phyloP scores from a whole-genome alignment of 2,888 invertebrate genomes.

The Chrysodeixis includens region DNA sequence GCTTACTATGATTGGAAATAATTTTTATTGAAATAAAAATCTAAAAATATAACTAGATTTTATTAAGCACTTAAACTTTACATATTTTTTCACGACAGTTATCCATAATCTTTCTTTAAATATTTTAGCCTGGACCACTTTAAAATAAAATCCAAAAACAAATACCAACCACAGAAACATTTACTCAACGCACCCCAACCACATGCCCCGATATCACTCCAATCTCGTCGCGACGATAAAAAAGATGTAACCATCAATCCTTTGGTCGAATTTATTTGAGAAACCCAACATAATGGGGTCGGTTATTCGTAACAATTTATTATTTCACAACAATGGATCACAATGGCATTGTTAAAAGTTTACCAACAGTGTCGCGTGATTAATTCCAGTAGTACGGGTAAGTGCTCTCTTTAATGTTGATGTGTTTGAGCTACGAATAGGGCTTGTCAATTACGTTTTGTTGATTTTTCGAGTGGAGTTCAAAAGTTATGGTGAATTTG shows the following conservation, averaged over 20 bases:
- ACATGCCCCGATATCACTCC: constrained; percentile 42
- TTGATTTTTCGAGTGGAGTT: constrained; percentile 47
- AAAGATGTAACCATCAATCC: constrained; percentile 75
- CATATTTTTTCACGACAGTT: no score
- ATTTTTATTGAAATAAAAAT: no score
- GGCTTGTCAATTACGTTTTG: constrained; percentile 40
- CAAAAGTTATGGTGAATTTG: constrained; percentile 10
- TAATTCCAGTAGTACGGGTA: constrained; percentile 82
- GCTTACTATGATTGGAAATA: not conserved
- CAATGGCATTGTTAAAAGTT: constrained; percentile 81
- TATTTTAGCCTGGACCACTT: no score
- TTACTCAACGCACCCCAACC: constrained; percentile 20
- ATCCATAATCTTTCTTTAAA: no score
- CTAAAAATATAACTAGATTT: no score
- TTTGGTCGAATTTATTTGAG: constrained; percentile 76
- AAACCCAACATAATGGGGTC: constrained; percentile 64
- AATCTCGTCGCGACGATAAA: constrained; percentile 58
- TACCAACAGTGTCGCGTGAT: constrained; percentile 86
- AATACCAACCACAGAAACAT: constrained; percentile 10
- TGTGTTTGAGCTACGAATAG: constrained; percentile 47
- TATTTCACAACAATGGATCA: constrained; percentile 70
- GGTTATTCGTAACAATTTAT: constrained; percentile 65
- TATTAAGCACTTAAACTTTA: no score
- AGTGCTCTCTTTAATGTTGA: constrained; percentile 72
- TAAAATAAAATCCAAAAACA: not conserved